A percentile compares a stretch with the other conserved stretches of the same genome.
Conservation (phyloP, 37 sponge, comb jelly and placozoan species). For the Eunapius fragilis region DNA sequence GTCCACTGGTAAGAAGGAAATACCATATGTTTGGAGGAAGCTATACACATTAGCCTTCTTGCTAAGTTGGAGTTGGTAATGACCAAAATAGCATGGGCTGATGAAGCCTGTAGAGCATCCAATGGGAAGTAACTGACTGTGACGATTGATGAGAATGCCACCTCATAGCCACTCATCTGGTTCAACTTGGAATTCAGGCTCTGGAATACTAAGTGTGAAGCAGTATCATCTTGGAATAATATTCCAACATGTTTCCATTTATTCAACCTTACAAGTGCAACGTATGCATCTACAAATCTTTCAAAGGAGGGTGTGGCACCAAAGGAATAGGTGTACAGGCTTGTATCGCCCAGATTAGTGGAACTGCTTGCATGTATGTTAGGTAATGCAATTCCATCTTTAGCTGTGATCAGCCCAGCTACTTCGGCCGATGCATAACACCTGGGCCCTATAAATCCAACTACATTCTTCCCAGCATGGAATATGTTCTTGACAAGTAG, state of each 20-base stretch:
- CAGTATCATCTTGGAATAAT: not conserved
- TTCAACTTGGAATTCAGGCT: not conserved
- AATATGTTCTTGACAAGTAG: not conserved
- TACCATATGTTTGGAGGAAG: not conserved
- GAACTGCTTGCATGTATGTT: conserved; percentile 18
- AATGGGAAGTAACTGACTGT: not conserved
- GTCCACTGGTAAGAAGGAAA: conserved; percentile 25
- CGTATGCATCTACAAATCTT: conserved; percentile 1
- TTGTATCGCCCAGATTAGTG: conserved; percentile 1
- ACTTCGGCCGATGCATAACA: conserved; percentile 25
- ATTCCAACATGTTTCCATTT: conserved; percentile 14
- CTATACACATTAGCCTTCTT: conserved; percentile 13
- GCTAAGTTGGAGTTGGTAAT: not conserved
- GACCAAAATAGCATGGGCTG: conserved; percentile 1
- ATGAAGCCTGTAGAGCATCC: not conserved
- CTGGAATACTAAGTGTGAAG: not conserved
- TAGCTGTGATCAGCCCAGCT: not conserved
- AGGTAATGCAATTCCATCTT: conserved; percentile 5
- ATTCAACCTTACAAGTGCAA: conserved; percentile 9
- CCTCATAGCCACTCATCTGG: not conserved
- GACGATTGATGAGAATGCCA: not conserved
- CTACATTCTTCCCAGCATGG: not conserved
- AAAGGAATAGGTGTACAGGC: conserved; percentile 6
- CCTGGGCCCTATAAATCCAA: conserved; percentile 32
- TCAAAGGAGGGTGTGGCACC: conserved; percentile 16